Evolutionary conservation across 1,140 invertebrate species (phyloP).

Genomic region (Drosophila santomea): DNA sequence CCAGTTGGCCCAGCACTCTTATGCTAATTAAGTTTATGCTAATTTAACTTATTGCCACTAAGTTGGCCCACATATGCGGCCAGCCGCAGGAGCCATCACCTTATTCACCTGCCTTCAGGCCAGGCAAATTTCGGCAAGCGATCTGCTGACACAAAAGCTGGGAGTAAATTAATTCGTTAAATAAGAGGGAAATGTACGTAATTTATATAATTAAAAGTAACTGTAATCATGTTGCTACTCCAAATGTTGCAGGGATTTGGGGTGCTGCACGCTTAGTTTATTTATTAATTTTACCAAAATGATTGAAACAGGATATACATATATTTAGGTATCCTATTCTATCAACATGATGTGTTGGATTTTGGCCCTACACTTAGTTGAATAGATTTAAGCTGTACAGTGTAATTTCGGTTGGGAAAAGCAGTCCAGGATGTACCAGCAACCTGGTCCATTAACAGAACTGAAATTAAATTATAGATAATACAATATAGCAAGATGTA

Average conservation of each 20-base stretch:
- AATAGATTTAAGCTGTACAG: too few relatives aligned
- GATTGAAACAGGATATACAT: too few relatives aligned
- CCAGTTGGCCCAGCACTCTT: conserved; percentile 76
- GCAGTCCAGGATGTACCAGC: too few relatives aligned
- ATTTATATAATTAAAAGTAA: conserved; percentile 68
- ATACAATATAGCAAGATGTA: too few relatives aligned
- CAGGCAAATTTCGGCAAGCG: conserved; percentile 26
- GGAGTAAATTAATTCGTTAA: conserved; percentile 4
- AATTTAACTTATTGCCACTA: conserved; percentile 83
- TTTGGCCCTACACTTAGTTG: too few relatives aligned
- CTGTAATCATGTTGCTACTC: conserved; percentile 41
- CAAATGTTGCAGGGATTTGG: conserved; percentile 19
- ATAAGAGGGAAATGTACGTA: conserved; percentile 20
- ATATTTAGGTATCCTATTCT: neutral
- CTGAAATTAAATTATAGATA: neutral
- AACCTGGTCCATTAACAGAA: neutral
- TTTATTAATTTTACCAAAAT: neutral
- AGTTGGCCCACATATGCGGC: conserved; percentile 81
- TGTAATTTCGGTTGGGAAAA: too few relatives aligned
- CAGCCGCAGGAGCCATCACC: conserved; percentile 61
- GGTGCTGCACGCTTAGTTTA: neutral
- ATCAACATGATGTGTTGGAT: neutral
- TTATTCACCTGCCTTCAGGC: conserved; percentile 7
- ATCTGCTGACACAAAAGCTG: conserved; percentile 14
- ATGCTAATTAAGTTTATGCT: conserved; percentile 83